phyloP scores from a whole-genome alignment of 2,113 vertebrate genomes.

The Menura novaehollandiae region DNA sequence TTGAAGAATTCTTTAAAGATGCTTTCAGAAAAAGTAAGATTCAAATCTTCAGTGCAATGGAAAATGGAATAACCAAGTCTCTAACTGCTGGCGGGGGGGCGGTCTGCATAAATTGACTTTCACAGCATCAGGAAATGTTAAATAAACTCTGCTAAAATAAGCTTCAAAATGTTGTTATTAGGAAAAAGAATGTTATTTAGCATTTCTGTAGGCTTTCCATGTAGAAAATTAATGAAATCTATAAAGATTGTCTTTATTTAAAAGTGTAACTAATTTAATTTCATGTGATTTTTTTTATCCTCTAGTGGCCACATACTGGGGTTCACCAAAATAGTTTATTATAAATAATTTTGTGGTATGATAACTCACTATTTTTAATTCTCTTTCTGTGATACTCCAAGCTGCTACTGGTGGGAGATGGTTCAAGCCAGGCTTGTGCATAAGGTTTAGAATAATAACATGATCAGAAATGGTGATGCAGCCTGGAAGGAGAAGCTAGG shows the following conservation, averaged over 20 bases:
- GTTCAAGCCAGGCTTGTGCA: background rate
- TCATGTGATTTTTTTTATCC: background rate
- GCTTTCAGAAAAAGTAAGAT: constrained; percentile 94
- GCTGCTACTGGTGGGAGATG: background rate
- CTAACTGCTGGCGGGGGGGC: background rate
- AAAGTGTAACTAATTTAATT: constrained; percentile 15
- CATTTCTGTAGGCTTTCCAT: background rate
- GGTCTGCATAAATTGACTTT: constrained; percentile 24
- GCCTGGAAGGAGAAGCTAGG: background rate
- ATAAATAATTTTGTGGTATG: background rate
- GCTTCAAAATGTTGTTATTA: constrained; percentile 32
- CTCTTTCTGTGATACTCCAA: background rate
- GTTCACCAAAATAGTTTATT: background rate
- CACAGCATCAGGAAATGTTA: constrained; percentile 45
- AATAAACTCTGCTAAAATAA: constrained; percentile 30
- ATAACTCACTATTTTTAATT: background rate
- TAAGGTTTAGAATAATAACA: background rate
- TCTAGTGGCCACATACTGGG: background rate
- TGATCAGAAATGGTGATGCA: background rate
- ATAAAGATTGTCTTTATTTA: constrained; percentile 12
- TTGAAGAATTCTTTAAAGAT: constrained; percentile 91
- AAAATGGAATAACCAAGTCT: constrained; percentile 44
- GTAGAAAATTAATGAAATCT: constrained; percentile 19
- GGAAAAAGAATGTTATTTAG: constrained; percentile 25
- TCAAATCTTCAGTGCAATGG: constrained; percentile 43